Base-by-base conservation (phyloP, 2,888 invertebrate genomes). In the Lottia gigantea region DNA sequence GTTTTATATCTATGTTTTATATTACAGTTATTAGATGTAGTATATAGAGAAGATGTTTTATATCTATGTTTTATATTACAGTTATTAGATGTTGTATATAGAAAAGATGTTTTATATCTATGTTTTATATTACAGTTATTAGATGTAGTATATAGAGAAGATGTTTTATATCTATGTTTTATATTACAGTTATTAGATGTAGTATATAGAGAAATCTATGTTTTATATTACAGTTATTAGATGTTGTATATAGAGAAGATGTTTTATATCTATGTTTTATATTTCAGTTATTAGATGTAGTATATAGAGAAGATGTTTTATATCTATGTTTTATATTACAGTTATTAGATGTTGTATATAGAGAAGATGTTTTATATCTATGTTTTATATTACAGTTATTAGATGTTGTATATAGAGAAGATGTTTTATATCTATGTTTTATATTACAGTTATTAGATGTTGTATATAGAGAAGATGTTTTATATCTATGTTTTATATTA, bases 401-500 rank as follows among this genome's bases (percentile, higher is more conserved):
- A 23, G 12, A n/a, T 31, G 19, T 15, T 46, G 47, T 25, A 16
- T 31, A 31, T 31, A 31, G 31, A 31, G 31, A 31, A 31, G 31
- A 31, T n/a, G n/a, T n/a, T n/a, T n/a, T n/a, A n/a, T n/a, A n/a
- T n/a, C n/a, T 31, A 6, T 31, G 12, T 40, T 67, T 31, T 73
- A 15, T 64, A 12, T 79, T 83, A 47, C 89, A 98, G 97, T 91
- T 99, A 61, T 93, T 98, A 82, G 99, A 99, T 91, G 96, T 99
- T 73, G 97, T 99, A 69, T 97, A 98, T 89, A 93, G 98, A 81
- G 99, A 99, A 90, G 99, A n/a, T n/a, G n/a, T n/a, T n/a, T n/a
- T n/a, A n/a, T n/a, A n/a, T n/a, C n/a, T 31, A 6, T 31, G 12
- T 40, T 67, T 31, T 73, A 15, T 64, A 12, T 79, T 83, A 47